Evolutionary conservation across 2,888 invertebrate species (phyloP), one percentile per base, ranked within the genome.

Genomic region (Ormyrus labotus): DNA sequence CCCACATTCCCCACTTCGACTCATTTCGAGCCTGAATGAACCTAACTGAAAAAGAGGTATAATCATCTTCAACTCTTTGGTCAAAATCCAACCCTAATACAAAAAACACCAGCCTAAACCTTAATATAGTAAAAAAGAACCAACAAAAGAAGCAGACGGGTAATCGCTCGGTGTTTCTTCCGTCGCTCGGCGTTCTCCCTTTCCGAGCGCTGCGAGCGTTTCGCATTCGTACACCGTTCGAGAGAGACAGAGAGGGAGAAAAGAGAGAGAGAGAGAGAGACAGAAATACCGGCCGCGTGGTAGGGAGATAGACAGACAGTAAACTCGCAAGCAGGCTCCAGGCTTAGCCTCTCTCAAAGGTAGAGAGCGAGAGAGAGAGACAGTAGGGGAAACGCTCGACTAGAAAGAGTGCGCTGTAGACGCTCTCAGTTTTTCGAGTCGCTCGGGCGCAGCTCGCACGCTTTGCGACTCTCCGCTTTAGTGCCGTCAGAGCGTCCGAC

Each of bases 361-460:
- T 19, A 19, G 19, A 19, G 11, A 45, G 11, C 55, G 4, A 53
- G n/a, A 13, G 70, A 13, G 70, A 13, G 45, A 57, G 58, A 11
- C 53, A 55, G 50, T 11, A 60, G 6, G 67, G 10, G 13, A 19
- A 13, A 61, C 51, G 60, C 11, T 11, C 50, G 8, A 64, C 10
- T 53, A 5, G n/a, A 34, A 7, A 13, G 50, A n/a, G 51, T n/a
- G 61, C 34, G 53, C 51, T 34, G 8, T n/a, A 51, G 34, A 2
- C 34, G 50, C 67, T 45, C 57, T 69, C 63, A 73, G 61, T 75
- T 80, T 51, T 69, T 45, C 47, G 63, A 72, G 63, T 53, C 51
- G 63, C 73, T 63, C 58, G 50, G 64, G 13, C 11, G 63, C 9
- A 34, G 58, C 2, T 19, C 48, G 58, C 47, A 50, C 71, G 70